Conservation (phyloP, 2,113 vertebrate genomes). For the Sinocyclocheilus maitianheensis region DNA sequence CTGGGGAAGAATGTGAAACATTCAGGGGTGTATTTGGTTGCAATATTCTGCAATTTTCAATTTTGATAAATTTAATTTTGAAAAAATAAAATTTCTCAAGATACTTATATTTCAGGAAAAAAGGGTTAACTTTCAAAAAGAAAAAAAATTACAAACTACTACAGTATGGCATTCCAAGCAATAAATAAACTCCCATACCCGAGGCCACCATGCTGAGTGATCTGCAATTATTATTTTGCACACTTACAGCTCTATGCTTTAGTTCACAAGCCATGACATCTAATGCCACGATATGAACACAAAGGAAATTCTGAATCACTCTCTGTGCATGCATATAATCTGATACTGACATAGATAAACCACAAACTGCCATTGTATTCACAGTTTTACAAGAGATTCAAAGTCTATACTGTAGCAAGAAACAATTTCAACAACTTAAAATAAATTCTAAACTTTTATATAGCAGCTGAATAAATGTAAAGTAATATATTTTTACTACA, state of each 20-base stretch:
- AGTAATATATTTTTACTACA: neutral
- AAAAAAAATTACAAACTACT: neutral
- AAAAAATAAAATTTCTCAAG: too few species aligned
- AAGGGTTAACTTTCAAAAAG: too few species aligned
- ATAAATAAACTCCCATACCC: conserved; percentile 45
- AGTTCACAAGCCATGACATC: neutral
- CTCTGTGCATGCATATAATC: neutral
- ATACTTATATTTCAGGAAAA: too few species aligned
- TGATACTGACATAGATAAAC: conserved; percentile 8
- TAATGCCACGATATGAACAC: neutral
- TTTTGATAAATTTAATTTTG: neutral
- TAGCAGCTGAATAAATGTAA: neutral
- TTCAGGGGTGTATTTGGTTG: neutral
- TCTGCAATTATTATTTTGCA: conserved; percentile 6
- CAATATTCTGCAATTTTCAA: neutral
- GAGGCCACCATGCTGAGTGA: conserved; percentile 13
- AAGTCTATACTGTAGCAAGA: neutral
- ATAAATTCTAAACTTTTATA: neutral
- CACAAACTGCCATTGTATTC: neutral
- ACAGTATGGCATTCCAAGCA: conserved; percentile 39
- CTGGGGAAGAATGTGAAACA: conserved; percentile 71
- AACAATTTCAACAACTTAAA: neutral
- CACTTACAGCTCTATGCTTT: neutral
- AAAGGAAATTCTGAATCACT: neutral
- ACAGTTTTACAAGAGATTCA: neutral